Conservation (phyloP, 2,113 vertebrate genomes). For the Theristicus caerulescens region DNA sequence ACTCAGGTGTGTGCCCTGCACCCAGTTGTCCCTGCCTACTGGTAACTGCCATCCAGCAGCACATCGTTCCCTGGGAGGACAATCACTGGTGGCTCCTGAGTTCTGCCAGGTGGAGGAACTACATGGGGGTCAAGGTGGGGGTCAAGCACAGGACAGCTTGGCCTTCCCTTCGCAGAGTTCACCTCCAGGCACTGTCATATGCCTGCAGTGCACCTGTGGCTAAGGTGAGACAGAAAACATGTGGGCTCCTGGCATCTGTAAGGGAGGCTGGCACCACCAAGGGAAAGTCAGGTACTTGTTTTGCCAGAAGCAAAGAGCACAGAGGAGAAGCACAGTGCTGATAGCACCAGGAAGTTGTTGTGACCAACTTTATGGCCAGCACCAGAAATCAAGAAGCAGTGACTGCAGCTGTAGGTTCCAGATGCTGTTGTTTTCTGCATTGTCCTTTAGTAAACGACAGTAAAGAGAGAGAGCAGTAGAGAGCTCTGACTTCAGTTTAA, state of each 20-base stretch:
- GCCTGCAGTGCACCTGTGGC: neutral
- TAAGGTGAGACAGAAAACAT: neutral
- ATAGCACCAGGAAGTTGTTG: neutral
- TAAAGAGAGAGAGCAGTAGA: neutral
- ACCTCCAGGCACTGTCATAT: neutral
- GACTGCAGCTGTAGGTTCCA: neutral
- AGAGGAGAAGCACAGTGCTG: neutral
- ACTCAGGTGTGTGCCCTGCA: neutral
- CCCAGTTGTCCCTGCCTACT: neutral
- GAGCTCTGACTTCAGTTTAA: neutral
- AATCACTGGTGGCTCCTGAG: neutral
- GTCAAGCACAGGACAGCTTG: fast-evolving
- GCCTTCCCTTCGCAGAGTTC: neutral
- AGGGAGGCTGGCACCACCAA: neutral
- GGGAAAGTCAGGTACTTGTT: neutral
- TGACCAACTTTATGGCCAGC: neutral
- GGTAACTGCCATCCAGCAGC: neutral
- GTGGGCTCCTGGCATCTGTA: neutral
- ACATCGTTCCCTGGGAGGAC: neutral
- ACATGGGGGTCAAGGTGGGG: neutral
- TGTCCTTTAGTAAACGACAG: neutral
- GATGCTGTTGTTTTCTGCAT: neutral
- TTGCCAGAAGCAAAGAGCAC: neutral
- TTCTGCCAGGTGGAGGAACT: neutral
- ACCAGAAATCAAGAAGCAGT: neutral